Evolutionary conservation across 2,113 vertebrate species (phyloP).

Genomic region (Rhinopomastus cyanomelas): DNA sequence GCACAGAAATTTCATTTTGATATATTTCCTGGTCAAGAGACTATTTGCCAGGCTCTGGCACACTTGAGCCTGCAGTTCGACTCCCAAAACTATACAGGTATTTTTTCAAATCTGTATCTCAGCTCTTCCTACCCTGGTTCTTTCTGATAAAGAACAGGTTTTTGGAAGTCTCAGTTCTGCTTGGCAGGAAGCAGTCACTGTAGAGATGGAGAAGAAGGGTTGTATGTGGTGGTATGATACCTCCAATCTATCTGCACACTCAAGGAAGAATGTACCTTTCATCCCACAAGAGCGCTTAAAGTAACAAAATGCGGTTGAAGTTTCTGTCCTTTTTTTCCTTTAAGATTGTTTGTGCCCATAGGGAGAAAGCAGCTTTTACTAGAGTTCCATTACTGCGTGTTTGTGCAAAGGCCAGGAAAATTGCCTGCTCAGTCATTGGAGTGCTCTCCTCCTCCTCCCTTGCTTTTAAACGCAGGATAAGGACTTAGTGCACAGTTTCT

Average conservation of each 20-base stretch:
- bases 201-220: background rate
- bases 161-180: background rate
- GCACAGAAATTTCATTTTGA: background rate
- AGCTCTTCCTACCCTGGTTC: background rate
- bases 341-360: background rate
- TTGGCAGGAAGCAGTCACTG: background rate
- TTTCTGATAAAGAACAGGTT: background rate
- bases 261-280: background rate
- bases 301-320: background rate
- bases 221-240: rapidly evolving
- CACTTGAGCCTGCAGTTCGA: background rate
- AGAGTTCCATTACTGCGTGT: background rate
- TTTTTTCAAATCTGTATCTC: background rate
- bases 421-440: background rate
- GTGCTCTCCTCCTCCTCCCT: background rate
- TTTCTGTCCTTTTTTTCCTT: background rate
- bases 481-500: too few relatives aligned
- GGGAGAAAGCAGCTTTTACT: background rate
- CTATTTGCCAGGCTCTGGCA: background rate
- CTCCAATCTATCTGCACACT: background rate
- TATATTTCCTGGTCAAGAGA: background rate
- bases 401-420: background rate
- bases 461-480: background rate
- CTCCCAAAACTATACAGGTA: background rate
- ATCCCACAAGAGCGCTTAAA: background rate